Conservation (phyloP, 2,888 invertebrate species). For the Cantharis lateralis region DNA sequence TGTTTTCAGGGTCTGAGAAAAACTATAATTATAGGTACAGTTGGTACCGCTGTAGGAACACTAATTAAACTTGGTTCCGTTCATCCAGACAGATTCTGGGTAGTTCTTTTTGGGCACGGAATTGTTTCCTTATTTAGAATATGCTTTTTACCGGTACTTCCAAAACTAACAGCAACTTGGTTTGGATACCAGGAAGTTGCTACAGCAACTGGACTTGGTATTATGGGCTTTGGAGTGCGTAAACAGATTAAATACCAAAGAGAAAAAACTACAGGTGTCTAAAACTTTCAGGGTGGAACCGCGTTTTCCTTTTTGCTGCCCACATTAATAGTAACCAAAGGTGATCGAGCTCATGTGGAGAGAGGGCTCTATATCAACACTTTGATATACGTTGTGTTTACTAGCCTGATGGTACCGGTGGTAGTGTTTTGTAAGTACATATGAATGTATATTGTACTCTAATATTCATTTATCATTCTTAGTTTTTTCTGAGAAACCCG, state of each 20-base stretch:
- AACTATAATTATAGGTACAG: not conserved
- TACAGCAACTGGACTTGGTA: not conserved
- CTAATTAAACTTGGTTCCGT: not conserved
- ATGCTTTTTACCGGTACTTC: not conserved
- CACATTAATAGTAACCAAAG: not conserved
- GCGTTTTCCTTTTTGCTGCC: not conserved
- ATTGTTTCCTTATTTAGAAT: not conserved
- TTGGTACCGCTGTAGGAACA: not conserved
- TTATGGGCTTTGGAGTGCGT: not conserved
- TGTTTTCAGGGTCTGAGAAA: not conserved
- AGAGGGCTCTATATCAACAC: not conserved
- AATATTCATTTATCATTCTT: not conserved
- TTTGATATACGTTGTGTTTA: not conserved
- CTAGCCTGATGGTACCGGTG: not conserved
- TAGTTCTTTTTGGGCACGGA: not conserved
- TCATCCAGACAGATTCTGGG: not conserved
- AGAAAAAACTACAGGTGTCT: not conserved
- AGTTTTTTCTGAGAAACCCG: not conserved
- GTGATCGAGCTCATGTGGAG: not conserved
- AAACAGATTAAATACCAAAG: not conserved
- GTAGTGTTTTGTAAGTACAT: not conserved
- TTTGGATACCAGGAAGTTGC: not conserved
- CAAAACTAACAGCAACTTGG: not conserved
- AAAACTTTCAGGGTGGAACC: not conserved
- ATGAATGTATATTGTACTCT: no score